phyloP scores from a whole-genome alignment of 2,888 invertebrate genomes.

The Eupithecia insigniata region DNA sequence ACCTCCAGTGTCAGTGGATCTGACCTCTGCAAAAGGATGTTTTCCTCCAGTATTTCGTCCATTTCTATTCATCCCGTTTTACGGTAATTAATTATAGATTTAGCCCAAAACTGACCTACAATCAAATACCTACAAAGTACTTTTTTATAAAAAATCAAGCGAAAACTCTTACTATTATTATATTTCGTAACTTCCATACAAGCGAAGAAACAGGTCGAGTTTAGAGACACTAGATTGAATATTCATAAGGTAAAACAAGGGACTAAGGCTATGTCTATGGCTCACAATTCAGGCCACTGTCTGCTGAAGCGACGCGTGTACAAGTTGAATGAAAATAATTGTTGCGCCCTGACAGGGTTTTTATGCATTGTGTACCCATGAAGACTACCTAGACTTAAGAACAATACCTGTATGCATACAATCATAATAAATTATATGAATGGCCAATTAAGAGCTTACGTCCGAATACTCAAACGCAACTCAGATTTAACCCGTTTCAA shows the following conservation, averaged over 20 bases:
- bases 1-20: too few species aligned
- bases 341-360: too few species aligned
- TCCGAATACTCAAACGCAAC: too few species aligned
- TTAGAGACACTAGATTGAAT: slow-evolving; percentile 23
- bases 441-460: too few species aligned
- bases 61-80: too few species aligned
- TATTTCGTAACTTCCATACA: neutral
- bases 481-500: too few species aligned
- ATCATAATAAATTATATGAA: too few species aligned
- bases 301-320: slow-evolving; percentile 14
- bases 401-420: too few species aligned
- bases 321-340: neutral
- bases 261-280: slow-evolving; percentile 33
- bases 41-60: too few species aligned
- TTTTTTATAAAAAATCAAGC: neutral
- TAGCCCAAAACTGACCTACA: neutral
- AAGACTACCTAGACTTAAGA: too few species aligned
- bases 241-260: slow-evolving; percentile 25
- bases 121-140: neutral
- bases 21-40: too few species aligned
- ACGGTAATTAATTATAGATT: neutral
- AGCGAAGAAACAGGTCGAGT: slow-evolving; percentile 24
- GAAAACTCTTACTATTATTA: neutral
- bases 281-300: slow-evolving; percentile 29
- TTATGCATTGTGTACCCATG: too few species aligned